Evolutionary conservation across 2,113 vertebrate genomes (phyloP).

Genomic region (Syngnathoides biaculeatus): DNA sequence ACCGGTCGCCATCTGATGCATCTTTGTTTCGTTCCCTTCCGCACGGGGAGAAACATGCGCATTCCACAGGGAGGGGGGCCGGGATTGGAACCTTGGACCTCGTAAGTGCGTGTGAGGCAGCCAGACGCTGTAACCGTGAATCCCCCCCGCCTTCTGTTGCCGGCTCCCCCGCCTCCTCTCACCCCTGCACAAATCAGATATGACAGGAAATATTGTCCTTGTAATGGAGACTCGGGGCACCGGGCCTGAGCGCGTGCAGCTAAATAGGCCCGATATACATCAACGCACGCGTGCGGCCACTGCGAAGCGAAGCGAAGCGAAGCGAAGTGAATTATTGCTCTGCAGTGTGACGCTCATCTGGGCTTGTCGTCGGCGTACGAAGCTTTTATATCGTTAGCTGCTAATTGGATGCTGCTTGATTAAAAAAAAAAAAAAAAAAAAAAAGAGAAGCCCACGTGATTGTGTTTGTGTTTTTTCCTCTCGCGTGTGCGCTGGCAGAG

Average conservation of each 20-base stretch:
- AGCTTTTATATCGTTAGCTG: neutral
- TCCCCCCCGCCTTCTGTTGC: conserved; percentile 2
- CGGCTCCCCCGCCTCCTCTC: neutral
- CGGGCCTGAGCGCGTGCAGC: neutral
- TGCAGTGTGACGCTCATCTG: conserved; percentile 7
- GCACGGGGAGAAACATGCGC: no score
- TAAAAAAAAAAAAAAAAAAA: no score
- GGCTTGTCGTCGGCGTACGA: neutral
- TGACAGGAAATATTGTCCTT: conserved; percentile 15
- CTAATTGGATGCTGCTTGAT: conserved; percentile 8
- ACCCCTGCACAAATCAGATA: conserved; percentile 21
- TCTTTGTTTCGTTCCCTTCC: no score
- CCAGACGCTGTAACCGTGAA: no score
- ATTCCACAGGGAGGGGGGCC: no score
- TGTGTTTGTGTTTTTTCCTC: no score
- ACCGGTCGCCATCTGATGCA: no score
- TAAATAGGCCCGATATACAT: conserved; percentile 6
- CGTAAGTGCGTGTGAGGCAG: no score
- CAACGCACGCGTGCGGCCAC: neutral
- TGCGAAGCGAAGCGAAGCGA: neutral
- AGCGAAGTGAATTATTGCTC: conserved; percentile 1
- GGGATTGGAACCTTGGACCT: no score
- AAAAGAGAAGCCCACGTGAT: no score
- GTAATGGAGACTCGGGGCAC: conserved; percentile 13
- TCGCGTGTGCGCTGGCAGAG: conserved; percentile 27